Evolutionary conservation across 2,888 invertebrate genomes (phyloP), one percentile per base, ranked within the genome.

Genomic region (Monoplex corrugatus): DNA sequence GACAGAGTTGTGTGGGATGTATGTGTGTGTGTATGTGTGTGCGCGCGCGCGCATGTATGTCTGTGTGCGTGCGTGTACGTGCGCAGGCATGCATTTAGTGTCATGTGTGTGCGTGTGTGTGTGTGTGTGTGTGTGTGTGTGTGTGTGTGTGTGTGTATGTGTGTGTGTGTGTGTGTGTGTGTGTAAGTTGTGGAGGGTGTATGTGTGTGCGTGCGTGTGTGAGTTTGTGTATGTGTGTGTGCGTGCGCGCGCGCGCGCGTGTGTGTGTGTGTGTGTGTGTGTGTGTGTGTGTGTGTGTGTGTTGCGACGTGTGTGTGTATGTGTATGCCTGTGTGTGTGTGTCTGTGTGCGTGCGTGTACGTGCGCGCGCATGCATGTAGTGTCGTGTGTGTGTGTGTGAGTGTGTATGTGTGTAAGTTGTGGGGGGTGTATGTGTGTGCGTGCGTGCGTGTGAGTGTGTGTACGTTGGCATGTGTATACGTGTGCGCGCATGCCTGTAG

Each of bases 71-170:
- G n/a, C n/a, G n/a, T n/a, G n/a, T n/a, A n/a, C n/a, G 50, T 50
- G 13, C 19, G 50, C 50, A 50, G 19, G 19, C 50, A 50, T 13
- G 50, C 50, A 50, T 50, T 19, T 13, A 50, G 19, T 19, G 50
- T 50, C 8, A 50, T 19, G 50, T 50, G 19, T 50, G 10, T 50
- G 50, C 50, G 19, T 13, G 13, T 50, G 19, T 8, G 68, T 68
- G 68, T 68, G 10, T 68, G 68, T 68, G 68, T 68, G 68, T 68
- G 68, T 68, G 68, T 68, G 68, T 68, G 68, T 68, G 68, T 68
- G 68, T 68, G 68, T 68, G 68, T 63, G 63, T 63, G 63, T 63
- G 63, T 63, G 63, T 63, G 63, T 63, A n/a, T 63, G 63, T 63
- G 63, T 63, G 63, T 63, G 63, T 63, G 63, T 19, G 50, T 8